Conservation (phyloP, 1,140 invertebrate species). For the Pseudachorutes palmiensis region DNA sequence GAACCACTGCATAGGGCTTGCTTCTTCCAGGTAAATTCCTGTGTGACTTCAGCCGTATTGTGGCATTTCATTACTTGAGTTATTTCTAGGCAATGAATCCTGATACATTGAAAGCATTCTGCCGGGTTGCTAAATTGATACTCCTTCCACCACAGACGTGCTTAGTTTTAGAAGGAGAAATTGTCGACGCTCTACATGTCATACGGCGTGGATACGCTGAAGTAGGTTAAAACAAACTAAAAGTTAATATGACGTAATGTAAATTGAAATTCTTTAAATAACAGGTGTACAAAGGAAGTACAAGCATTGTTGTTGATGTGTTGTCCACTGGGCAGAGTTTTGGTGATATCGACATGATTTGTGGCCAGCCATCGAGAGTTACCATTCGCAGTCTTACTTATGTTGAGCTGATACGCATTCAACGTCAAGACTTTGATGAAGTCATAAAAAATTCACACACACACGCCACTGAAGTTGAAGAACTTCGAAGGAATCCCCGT, state of each 20-base stretch:
- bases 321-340: conserved; percentile 15
- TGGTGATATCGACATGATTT: conserved; percentile 18
- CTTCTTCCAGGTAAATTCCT: conserved; percentile 12
- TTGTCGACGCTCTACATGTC: conserved; percentile 16
- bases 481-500: not conserved
- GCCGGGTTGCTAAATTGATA: not conserved
- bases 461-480: not conserved
- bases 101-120: conserved; percentile 12
- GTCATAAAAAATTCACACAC: conserved; percentile 6
- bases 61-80: not conserved
- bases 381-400: conserved; percentile 15
- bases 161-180: conserved; percentile 12
- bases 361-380: conserved; percentile 11
- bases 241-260: too few species aligned
- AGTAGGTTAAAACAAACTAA: too few species aligned
- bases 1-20: conserved; percentile 14
- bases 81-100: conserved; percentile 9
- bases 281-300: conserved; percentile 16
- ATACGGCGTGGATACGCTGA: conserved; percentile 19
- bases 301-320: not conserved
- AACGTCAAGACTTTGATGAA: conserved; percentile 5
- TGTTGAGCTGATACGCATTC: conserved; percentile 15
- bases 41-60: not conserved
- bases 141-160: conserved; percentile 14
- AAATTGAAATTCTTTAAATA: too few species aligned